A percentile compares a stretch with the other conserved stretches of the same genome.
Conservation (phyloP, 2,797 vertebrate genomes). For the Eulemur coronatus region DNA sequence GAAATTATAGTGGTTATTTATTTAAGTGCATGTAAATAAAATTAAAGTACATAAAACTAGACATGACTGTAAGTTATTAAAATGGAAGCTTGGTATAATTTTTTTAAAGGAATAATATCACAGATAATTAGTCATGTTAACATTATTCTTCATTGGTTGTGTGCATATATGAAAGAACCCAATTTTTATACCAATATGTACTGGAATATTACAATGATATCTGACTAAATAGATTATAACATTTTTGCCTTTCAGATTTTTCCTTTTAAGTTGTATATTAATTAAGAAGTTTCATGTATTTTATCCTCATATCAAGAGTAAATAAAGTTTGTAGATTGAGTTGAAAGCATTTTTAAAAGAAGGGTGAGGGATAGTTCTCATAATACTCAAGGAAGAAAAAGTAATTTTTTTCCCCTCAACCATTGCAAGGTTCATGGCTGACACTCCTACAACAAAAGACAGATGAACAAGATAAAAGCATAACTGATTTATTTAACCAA, state of each 20-base stretch:
- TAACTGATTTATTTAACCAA: not conserved
- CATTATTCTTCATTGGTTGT: not conserved
- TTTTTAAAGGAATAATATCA: not conserved
- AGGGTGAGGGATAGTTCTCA: fast-evolving
- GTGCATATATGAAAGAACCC: not conserved
- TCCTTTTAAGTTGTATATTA: not conserved
- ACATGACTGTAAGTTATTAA: not conserved
- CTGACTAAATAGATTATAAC: not conserved
- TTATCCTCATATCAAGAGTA: not conserved
- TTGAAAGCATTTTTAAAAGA: not conserved
- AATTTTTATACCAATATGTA: not conserved
- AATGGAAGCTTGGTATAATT: not conserved
- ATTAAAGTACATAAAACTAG: not conserved
- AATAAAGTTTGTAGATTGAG: not conserved
- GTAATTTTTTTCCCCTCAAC: not conserved
- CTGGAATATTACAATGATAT: not conserved
- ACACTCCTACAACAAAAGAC: not conserved
- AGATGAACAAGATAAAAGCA: not conserved
- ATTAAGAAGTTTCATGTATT: not conserved
- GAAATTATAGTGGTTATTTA: not conserved
- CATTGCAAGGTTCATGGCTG: no score
- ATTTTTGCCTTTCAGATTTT: not conserved
- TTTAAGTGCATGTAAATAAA: not conserved
- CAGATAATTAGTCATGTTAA: not conserved
- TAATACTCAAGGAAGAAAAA: not conserved